A percentile compares a stretch with the other conserved stretches of the same genome.
phyloP scores from a whole-genome alignment of 2,888 invertebrate species.

The Aleiodes alternator region DNA sequence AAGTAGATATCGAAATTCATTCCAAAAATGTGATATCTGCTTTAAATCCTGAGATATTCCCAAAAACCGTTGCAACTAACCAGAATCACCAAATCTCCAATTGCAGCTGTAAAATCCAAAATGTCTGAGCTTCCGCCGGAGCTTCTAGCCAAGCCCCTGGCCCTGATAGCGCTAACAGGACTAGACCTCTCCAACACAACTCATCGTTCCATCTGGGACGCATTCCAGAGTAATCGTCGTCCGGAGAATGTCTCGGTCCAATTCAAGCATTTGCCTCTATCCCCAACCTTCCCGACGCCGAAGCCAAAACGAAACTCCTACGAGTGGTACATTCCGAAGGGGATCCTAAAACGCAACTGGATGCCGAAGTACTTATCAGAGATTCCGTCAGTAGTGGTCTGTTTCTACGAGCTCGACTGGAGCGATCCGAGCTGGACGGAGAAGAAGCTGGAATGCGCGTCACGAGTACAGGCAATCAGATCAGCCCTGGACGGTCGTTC shows the following conservation, averaged over 20 bases:
- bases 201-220: conserved; percentile 95
- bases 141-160: conserved; percentile 88
- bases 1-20: too few relatives aligned
- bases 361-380: conserved; percentile 93
- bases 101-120: not conserved
- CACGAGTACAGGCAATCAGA: conserved; percentile 88
- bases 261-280: conserved; percentile 88
- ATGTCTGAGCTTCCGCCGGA: conserved; percentile 86
- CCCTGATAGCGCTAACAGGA: conserved; percentile 92
- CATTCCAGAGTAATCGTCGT: conserved; percentile 89
- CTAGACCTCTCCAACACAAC: conserved; percentile 91
- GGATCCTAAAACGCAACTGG: conserved; percentile 96
- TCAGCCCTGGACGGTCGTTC: conserved; percentile 84
- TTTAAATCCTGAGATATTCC: too few relatives aligned
- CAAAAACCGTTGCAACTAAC: too few relatives aligned
- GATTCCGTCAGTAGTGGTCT: conserved; percentile 94
- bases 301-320: conserved; percentile 92
- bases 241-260: conserved; percentile 89
- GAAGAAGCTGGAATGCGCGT: conserved; percentile 95
- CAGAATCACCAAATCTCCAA: too few relatives aligned
- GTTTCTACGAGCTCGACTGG: conserved; percentile 99
- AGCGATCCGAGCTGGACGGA: conserved; percentile 96
- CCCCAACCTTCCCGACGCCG: conserved; percentile 91
- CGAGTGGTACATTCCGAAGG: conserved; percentile 96
- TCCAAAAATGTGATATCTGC: too few relatives aligned